phyloP scores from a whole-genome alignment of 1,140 invertebrate genomes.

The Pomacea maculata region DNA sequence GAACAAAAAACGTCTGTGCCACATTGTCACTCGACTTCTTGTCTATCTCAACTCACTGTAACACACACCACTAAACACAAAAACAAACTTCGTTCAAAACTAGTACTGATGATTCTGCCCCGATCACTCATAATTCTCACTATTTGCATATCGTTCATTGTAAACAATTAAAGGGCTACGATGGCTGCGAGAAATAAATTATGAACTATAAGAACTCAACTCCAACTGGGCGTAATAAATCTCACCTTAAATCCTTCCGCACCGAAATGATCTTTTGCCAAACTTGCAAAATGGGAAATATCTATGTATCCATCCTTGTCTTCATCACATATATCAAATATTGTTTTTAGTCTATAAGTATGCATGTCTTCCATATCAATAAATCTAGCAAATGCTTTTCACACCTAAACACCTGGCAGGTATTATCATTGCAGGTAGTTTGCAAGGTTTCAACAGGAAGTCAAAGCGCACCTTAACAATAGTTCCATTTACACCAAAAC shows the following conservation, averaged over 20 bases:
- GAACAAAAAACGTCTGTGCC: too few species aligned
- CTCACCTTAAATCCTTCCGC: conserved; percentile 47
- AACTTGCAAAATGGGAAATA: conserved; percentile 53
- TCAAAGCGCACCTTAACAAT: too few species aligned
- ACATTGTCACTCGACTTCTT: too few species aligned
- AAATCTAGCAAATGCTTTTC: conserved; percentile 3
- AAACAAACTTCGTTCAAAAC: too few species aligned
- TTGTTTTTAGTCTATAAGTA: conserved; percentile 47
- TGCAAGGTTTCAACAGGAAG: too few species aligned
- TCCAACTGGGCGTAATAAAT: not conserved
- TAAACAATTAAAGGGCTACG: not conserved
- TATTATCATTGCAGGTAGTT: not conserved
- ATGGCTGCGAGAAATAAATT: not conserved
- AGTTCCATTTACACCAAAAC: too few species aligned
- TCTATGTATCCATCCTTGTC: conserved; percentile 59
- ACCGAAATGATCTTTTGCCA: conserved; percentile 59
- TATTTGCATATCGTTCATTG: too few species aligned
- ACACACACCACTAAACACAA: too few species aligned
- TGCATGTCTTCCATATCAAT: conserved; percentile 37
- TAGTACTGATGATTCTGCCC: too few species aligned
- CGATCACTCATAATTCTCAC: too few species aligned
- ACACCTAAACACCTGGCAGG: conserved; percentile 14
- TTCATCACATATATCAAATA: conserved; percentile 60
- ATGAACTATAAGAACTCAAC: too few species aligned
- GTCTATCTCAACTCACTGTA: too few species aligned